Evolutionary conservation across 2,888 invertebrate genomes (phyloP).

Genomic region (Acronicta alni): DNA sequence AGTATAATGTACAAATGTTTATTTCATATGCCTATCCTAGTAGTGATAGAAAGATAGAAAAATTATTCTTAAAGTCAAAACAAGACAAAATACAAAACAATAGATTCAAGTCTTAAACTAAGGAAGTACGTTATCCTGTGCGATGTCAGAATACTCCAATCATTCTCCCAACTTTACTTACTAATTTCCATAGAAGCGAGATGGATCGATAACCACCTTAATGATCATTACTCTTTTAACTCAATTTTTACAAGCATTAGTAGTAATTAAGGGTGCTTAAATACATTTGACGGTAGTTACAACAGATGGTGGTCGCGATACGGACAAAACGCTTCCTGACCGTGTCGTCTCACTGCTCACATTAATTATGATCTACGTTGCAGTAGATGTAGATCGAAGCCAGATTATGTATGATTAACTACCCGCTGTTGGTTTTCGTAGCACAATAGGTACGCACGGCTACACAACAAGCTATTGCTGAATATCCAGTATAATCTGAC

Average conservation of each 20-base stretch:
- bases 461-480: too few relatives aligned
- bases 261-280: conserved; percentile 67
- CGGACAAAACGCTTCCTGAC: conserved; percentile 83
- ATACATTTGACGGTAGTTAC: conserved; percentile 64
- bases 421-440: conserved; percentile 68
- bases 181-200: conserved; percentile 20
- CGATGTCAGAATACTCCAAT: not conserved
- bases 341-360: conserved; percentile 74
- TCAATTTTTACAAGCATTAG: conserved; percentile 54
- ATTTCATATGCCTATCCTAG: too few relatives aligned
- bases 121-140: too few relatives aligned
- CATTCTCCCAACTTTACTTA: conserved; percentile 11
- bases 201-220: conserved; percentile 51
- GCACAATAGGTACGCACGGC: conserved; percentile 53
- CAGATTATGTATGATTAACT: conserved; percentile 82
- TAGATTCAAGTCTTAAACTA: too few relatives aligned
- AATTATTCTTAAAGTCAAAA: too few relatives aligned
- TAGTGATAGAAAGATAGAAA: too few relatives aligned
- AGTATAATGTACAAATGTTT: too few relatives aligned
- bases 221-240: conserved; percentile 42
- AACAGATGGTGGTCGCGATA: conserved; percentile 76
- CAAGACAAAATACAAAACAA: too few relatives aligned
- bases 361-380: conserved; percentile 83
- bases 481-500: too few relatives aligned
- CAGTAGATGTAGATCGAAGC: conserved; percentile 76